Percentiles rank a stretch among this genome's conserved stretches.
phyloP scores from a whole-genome alignment of 2,113 vertebrate species.

The Boulengeromyrus knoepffleri region DNA sequence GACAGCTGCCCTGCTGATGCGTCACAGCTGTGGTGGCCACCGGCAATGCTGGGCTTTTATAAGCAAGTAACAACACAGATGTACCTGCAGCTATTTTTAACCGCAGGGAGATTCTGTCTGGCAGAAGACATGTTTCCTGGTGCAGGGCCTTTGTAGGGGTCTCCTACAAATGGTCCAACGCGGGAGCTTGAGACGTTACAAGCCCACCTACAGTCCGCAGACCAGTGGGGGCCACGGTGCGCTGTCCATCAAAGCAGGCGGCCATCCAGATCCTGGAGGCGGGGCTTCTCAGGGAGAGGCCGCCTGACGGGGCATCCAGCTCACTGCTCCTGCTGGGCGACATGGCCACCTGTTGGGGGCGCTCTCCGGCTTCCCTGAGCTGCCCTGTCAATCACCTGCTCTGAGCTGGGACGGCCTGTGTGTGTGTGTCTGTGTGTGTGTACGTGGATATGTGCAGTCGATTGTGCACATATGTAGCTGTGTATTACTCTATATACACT shows the following conservation, averaged over 20 bases:
- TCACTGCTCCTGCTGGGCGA: neutral
- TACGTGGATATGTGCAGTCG: neutral
- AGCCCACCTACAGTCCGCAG: neutral
- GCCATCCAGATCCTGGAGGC: neutral
- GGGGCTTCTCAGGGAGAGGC: neutral
- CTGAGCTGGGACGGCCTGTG: neutral
- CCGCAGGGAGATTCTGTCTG: neutral
- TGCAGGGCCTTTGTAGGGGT: neutral
- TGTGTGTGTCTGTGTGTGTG: neutral
- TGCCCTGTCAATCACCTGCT: neutral
- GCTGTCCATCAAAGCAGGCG: neutral
- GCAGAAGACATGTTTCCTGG: neutral
- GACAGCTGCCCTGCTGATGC: neutral
- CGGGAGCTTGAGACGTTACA: neutral
- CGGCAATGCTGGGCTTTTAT: neutral
- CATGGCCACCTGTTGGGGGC: neutral
- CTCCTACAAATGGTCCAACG: neutral
- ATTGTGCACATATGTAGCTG: neutral
- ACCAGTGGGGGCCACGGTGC: neutral
- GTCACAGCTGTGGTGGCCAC: neutral
- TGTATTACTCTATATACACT: neutral
- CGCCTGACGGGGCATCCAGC: neutral
- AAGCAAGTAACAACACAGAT: neutral
- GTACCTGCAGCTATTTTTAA: neutral
- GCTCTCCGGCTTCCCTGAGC: neutral